Conservation (phyloP, 2,888 invertebrate species). For the Aproaerema taeniolella region DNA sequence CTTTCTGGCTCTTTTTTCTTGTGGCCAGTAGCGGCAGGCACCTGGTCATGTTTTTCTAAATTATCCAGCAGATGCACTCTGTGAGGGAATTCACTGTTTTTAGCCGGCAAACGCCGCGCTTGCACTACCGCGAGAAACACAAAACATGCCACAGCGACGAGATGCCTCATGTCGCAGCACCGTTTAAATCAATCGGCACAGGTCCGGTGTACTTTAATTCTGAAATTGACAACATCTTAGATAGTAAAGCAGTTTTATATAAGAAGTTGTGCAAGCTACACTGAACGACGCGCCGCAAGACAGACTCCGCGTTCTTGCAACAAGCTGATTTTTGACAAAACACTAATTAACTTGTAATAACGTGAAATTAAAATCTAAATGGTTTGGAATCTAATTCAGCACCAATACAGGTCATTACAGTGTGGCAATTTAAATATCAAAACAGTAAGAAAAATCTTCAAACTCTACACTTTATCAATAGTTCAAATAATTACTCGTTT, state of each 20-base stretch:
- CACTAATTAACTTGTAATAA: conserved; percentile 4
- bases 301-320: conserved; percentile 39
- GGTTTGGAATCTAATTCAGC: no score
- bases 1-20: conserved; percentile 69
- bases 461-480: no score
- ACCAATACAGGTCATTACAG: no score
- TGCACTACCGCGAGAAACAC: conserved; percentile 38
- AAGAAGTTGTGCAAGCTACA: conserved; percentile 68
- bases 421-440: no score
- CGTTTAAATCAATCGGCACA: conserved; percentile 29
- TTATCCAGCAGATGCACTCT: background rate
- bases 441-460: no score
- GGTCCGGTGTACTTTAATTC: conserved; percentile 43
- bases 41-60: conserved; percentile 39
- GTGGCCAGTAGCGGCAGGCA: conserved; percentile 58
- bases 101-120: conserved; percentile 35
- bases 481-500: no score
- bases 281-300: conserved; percentile 55
- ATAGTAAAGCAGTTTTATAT: conserved; percentile 72
- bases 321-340: conserved; percentile 28
- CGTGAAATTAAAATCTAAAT: no score
- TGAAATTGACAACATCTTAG: conserved; percentile 58
- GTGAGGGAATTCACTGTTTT: background rate
- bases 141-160: conserved; percentile 46
- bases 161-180: conserved; percentile 49